Evolutionary conservation across 2,888 invertebrate species (phyloP).

Genomic region (Mantis religiosa): DNA sequence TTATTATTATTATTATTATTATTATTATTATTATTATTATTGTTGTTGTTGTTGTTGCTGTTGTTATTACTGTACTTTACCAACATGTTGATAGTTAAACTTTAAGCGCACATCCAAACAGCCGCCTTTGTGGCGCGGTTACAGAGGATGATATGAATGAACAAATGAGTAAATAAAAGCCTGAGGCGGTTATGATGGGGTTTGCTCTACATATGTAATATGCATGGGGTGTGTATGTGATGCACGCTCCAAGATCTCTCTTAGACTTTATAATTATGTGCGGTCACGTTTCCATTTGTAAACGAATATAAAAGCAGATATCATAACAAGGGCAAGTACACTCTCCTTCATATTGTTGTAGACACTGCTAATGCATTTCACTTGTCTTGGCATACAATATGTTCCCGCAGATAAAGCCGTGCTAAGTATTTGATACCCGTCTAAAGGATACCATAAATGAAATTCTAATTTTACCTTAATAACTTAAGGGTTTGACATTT

Average conservation of each 20-base stretch:
- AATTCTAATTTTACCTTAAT: too few relatives aligned
- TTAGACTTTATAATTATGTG: conserved; percentile 3
- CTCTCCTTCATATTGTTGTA: neutral
- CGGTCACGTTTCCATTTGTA: neutral
- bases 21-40: too few relatives aligned
- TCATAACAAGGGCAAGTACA: neutral
- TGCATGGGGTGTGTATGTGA: neutral
- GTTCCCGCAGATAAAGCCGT: too few relatives aligned
- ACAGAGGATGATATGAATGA: neutral
- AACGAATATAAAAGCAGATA: conserved; percentile 5
- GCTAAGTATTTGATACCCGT: too few relatives aligned
- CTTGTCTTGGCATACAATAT: too few relatives aligned
- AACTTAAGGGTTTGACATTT: too few relatives aligned
- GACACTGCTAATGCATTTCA: neutral
- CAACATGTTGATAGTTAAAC: too few relatives aligned
- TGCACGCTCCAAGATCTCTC: neutral
- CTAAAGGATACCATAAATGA: too few relatives aligned
- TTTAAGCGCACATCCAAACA: too few relatives aligned
- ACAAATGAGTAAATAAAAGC: neutral
- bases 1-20: too few relatives aligned
- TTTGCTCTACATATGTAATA: neutral
- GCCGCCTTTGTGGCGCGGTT: neutral
- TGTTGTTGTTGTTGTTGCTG: too few relatives aligned
- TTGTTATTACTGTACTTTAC: too few relatives aligned
- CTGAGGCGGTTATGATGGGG: neutral